Conservation (phyloP, 2,888 invertebrate genomes). For the Dryocosmus kuriphilus region DNA sequence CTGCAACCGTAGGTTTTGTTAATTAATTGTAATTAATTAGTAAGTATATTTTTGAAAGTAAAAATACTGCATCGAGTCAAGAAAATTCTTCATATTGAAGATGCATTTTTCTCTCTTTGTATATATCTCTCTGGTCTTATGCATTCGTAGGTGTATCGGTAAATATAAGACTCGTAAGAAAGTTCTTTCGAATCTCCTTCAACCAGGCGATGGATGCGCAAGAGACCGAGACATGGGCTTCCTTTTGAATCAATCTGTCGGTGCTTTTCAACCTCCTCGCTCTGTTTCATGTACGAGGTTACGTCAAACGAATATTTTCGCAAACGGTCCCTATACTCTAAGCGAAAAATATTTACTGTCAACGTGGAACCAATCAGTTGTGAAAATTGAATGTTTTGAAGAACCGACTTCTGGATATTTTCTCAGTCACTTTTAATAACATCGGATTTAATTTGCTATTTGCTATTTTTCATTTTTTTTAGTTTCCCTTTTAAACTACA, state of each 20-base stretch:
- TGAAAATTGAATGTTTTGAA: constrained; percentile 2
- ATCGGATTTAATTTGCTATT: not conserved
- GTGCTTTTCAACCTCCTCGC: not conserved
- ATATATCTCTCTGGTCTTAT: not conserved
- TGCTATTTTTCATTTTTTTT: not conserved
- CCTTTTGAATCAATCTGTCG: constrained; percentile 8
- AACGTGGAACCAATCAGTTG: not conserved
- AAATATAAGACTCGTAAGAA: constrained; percentile 26
- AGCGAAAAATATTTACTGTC: not conserved
- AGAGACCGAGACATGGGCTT: not conserved
- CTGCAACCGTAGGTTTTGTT: too few species aligned
- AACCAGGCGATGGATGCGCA: not conserved
- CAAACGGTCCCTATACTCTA: not conserved
- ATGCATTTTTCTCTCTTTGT: not conserved
- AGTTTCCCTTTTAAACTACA: too few species aligned
- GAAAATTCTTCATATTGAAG: not conserved
- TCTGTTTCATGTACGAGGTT: constrained; percentile 17
- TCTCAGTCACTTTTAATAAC: too few species aligned
- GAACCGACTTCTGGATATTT: not conserved
- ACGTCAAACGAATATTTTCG: constrained; percentile 29
- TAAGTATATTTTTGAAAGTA: not conserved
- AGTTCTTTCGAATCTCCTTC: constrained; percentile 11
- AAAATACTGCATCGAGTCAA: not conserved
- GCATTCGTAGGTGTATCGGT: constrained; percentile 1
- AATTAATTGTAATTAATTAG: too few species aligned